Evolutionary conservation across 2,113 vertebrate species (phyloP).

Genomic region (Anas platyrhynchos): DNA sequence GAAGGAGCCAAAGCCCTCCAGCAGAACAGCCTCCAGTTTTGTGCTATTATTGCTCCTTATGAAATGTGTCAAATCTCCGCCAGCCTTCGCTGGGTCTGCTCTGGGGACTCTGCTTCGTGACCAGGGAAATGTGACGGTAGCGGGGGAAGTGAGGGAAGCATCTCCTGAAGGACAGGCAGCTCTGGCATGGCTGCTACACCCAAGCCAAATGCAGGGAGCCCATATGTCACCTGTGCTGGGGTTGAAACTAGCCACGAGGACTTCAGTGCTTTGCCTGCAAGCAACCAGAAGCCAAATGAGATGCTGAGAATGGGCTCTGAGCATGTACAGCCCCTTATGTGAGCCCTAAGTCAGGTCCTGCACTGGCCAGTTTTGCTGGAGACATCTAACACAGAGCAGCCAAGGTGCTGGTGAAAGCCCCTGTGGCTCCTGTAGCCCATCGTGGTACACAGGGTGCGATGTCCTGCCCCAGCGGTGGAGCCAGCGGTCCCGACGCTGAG

Average conservation of each 20-base stretch:
- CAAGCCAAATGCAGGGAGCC: not conserved
- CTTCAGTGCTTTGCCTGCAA: not conserved
- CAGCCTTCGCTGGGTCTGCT: not conserved
- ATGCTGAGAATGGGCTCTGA: not conserved
- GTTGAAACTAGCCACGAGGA: not conserved
- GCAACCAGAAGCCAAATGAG: accelerated
- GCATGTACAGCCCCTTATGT: not conserved
- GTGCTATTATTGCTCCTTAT: not conserved
- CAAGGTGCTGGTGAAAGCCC: not conserved
- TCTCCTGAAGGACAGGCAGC: not conserved
- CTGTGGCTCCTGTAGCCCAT: not conserved
- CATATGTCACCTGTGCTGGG: not conserved
- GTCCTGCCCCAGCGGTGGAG: not conserved
- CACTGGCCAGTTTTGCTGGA: not conserved
- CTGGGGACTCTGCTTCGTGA: not conserved
- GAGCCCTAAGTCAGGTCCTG: not conserved
- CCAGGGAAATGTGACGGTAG: accelerated
- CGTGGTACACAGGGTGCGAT: accelerated
- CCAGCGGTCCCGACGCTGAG: not conserved
- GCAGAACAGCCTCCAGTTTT: not conserved
- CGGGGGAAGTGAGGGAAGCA: not conserved
- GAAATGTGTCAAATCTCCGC: not conserved
- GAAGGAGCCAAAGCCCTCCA: not conserved
- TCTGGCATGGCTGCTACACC: not conserved
- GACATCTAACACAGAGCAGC: not conserved